Percentiles rank a stretch among this genome's conserved stretches.
Evolutionary conservation across 2,113 vertebrate species (phyloP).

Genomic region (Gavia stellata): DNA sequence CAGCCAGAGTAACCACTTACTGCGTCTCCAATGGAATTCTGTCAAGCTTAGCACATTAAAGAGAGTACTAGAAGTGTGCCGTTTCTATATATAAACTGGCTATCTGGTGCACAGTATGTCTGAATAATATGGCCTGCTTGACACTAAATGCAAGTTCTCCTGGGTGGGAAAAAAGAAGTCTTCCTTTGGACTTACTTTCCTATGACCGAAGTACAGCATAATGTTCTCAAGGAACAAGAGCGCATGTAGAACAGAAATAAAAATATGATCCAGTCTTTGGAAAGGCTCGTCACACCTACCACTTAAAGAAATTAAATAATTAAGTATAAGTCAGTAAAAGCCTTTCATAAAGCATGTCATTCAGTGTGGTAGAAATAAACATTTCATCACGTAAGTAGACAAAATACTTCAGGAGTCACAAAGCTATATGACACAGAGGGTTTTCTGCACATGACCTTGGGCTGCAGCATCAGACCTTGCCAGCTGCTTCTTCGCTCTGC

Average conservation of each 20-base stretch:
- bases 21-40: background rate
- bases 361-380: background rate
- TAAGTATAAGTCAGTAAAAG: background rate
- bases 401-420: background rate
- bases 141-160: background rate
- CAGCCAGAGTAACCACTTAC: background rate
- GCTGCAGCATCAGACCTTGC: background rate
- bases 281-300: background rate
- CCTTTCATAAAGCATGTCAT: background rate
- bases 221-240: background rate
- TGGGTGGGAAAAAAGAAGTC: no score
- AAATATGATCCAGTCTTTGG: background rate
- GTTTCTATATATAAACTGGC: constrained; percentile 1
- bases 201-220: background rate
- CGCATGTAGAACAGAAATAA: background rate
- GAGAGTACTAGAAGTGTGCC: background rate
- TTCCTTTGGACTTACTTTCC: background rate
- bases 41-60: constrained; percentile 10
- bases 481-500: background rate
- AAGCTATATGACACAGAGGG: background rate
- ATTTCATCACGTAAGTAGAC: background rate
- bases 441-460: background rate
- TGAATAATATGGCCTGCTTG: background rate
- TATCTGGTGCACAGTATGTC: background rate
- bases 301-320: background rate